A percentile compares a stretch with the other conserved stretches of the same genome.
Evolutionary conservation across 2,797 vertebrate genomes (phyloP).

Genomic region (Choloepus didactylus): DNA sequence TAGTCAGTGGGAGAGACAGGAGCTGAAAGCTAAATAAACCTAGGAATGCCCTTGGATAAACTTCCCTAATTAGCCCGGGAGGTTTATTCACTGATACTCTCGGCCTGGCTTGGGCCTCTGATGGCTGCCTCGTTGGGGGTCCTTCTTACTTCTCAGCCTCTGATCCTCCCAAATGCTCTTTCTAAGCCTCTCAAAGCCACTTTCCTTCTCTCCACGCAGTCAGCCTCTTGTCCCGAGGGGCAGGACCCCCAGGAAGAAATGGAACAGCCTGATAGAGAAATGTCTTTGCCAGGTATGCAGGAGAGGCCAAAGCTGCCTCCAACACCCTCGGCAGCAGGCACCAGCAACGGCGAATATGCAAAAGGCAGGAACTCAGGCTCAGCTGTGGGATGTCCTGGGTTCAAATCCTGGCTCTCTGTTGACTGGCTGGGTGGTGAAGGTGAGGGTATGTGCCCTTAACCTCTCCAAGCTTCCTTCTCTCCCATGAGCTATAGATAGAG

Average conservation of each 20-base stretch:
- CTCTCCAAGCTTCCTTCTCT: background rate
- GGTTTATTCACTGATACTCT: background rate
- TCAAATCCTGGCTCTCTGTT: background rate
- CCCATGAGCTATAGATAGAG: background rate
- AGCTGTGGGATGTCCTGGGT: background rate
- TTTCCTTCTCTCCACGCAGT: background rate
- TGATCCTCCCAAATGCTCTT: background rate
- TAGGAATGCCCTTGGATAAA: background rate
- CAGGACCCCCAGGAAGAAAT: background rate
- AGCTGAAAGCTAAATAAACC: conserved; percentile 61
- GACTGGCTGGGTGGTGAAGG: background rate
- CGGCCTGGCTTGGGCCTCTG: background rate
- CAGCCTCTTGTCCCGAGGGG: background rate
- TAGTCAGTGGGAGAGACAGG: background rate
- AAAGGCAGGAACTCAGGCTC: background rate
- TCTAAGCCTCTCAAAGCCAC: background rate
- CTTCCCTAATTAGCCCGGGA: background rate
- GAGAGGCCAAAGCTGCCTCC: background rate
- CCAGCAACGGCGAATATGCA: rapidly evolving
- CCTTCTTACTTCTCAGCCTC: background rate
- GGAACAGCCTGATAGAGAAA: background rate
- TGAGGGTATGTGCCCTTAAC: background rate
- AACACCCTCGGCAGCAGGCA: background rate
- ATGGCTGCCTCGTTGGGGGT: background rate
- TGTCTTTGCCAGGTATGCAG: background rate